Conservation (phyloP, 2,888 invertebrate species). For the Dastarcus helophoroides region DNA sequence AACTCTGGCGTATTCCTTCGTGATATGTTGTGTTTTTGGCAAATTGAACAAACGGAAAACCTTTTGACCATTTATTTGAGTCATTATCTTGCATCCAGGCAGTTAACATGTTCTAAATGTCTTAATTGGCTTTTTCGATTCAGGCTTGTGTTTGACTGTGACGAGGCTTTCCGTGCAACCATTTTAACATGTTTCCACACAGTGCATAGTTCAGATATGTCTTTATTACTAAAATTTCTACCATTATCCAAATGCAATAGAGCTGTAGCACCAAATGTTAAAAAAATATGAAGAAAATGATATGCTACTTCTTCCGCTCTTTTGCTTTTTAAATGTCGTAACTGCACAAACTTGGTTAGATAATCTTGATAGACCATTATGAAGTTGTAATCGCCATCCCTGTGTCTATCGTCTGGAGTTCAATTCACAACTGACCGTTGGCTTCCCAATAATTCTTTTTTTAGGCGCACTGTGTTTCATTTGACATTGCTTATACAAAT, state of each 20-base stretch:
- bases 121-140: slow-evolving; percentile 18
- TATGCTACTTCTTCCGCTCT: slow-evolving; percentile 20
- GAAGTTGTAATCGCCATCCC: slow-evolving; percentile 14
- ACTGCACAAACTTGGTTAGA: slow-evolving; percentile 17
- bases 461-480: slow-evolving; percentile 17
- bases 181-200: slow-evolving; percentile 19
- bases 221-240: slow-evolving; percentile 18
- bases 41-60: slow-evolving; percentile 20
- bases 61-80: slow-evolving; percentile 22
- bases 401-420: slow-evolving; percentile 14
- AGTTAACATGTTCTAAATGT: slow-evolving; percentile 17
- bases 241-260: slow-evolving; percentile 26
- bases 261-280: slow-evolving; percentile 21
- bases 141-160: slow-evolving; percentile 17
- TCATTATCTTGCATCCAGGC: slow-evolving; percentile 24
- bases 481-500: slow-evolving; percentile 20
- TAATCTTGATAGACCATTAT: slow-evolving; percentile 18
- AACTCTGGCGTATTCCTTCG: slow-evolving; percentile 20
- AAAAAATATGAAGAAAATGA: slow-evolving; percentile 20
- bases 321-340: slow-evolving; percentile 20
- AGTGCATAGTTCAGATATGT: slow-evolving; percentile 15
- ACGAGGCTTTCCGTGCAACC: slow-evolving; percentile 17
- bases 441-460: slow-evolving; percentile 16
- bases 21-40: slow-evolving; percentile 22
- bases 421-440: too few relatives aligned